Percentiles rank a stretch among this genome's conserved stretches.
phyloP scores from a whole-genome alignment of 2,797 vertebrate genomes.

The Neoniphon sammara region DNA sequence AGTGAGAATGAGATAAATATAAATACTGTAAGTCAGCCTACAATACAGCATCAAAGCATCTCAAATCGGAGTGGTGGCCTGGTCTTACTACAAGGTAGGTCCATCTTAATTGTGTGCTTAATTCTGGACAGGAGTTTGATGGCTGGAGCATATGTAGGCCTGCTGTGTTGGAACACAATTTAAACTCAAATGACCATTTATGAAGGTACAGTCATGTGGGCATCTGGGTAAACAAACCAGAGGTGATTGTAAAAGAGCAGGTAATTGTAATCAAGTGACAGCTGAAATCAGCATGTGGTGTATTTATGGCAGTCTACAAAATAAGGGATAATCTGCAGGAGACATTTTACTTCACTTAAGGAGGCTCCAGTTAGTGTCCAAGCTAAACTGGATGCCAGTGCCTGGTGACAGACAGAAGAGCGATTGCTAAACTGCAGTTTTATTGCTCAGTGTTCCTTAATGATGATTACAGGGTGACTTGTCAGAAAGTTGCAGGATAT shows the following conservation, averaged over 20 bases:
- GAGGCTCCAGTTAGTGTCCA: neutral
- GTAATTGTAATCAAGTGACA: neutral
- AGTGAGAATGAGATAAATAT: conserved; percentile 57
- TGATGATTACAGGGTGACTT: too few relatives aligned
- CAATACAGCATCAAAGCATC: conserved; percentile 41
- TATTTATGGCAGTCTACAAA: neutral
- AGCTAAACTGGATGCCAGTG: neutral
- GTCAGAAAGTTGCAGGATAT: neutral
- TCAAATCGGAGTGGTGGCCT: conserved; percentile 11
- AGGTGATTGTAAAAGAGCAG: neutral
- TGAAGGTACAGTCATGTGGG: neutral
- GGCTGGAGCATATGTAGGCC: neutral
- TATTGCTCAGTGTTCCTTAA: too few relatives aligned
- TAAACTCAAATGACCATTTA: neutral
- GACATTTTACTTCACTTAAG: neutral
- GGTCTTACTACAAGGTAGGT: conserved; percentile 75
- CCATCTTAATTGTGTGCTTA: neutral
- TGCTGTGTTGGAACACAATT: neutral
- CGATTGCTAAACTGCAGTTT: too few relatives aligned
- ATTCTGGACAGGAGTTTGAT: neutral
- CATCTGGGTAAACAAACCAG: neutral
- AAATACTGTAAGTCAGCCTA: conserved; percentile 43
- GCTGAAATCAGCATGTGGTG: neutral
- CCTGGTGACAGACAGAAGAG: too few relatives aligned
- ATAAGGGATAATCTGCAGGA: neutral